These are phyloP conservation scores for Ctenicera cuprea DNA, from an alignment of 2,888 invertebrate species.

Conservation along the genomic window DNA sequence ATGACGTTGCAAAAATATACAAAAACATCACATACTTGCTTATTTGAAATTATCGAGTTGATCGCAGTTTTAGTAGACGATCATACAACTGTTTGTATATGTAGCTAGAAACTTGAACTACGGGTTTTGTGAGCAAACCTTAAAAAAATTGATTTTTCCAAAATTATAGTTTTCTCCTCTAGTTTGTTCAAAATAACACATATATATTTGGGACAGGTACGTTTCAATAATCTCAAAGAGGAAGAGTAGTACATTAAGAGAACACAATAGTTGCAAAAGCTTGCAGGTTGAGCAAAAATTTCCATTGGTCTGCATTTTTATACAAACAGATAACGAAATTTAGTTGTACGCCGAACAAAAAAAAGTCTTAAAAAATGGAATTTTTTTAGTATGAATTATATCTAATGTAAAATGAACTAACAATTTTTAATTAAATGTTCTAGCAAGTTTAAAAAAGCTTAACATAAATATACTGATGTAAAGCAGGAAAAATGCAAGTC, in stretches of 20 bases:
- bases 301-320: slow-evolving; percentile 25
- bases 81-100: background rate
- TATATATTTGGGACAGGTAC: slow-evolving; percentile 18
- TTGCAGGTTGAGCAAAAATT: slow-evolving; percentile 27
- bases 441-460: background rate
- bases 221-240: slow-evolving; percentile 7
- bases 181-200: slow-evolving; percentile 20
- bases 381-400: too few relatives aligned
- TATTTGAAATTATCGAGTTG: slow-evolving; percentile 18
- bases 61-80: too few relatives aligned
- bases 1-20: slow-evolving; percentile 41
- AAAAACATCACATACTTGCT: slow-evolving; percentile 48
- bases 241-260: background rate
- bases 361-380: too few relatives aligned
- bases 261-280: background rate
- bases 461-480: slow-evolving; percentile 17
- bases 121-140: background rate
- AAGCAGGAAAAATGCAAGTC: slow-evolving; percentile 49
- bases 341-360: too few relatives aligned
- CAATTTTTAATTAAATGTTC: background rate
- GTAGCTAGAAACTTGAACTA: slow-evolving; percentile 12
- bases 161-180: background rate
- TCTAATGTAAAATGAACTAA: background rate
- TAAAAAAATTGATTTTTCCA: background rate
- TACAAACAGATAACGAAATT: background rate